phyloP scores from a whole-genome alignment of 1,140 invertebrate species.

The Cydia pomonella region DNA sequence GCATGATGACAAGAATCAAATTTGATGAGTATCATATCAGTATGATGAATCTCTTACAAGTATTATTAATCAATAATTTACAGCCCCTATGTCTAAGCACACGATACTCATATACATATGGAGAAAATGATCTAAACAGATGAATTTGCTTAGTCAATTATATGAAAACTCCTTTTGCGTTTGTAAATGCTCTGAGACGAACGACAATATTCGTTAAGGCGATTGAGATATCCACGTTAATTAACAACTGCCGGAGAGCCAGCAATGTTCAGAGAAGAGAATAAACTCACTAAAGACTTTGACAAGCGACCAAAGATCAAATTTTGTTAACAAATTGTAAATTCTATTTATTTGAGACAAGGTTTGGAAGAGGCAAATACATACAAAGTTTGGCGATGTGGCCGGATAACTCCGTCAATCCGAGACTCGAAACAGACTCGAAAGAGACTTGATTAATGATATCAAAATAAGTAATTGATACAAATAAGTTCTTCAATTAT shows the following conservation, averaged over 20 bases:
- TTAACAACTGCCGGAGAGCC: neutral
- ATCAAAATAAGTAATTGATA: constrained; percentile 59
- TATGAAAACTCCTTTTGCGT: neutral
- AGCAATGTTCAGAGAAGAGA: constrained; percentile 1
- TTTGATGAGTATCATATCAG: no score
- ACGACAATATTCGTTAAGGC: constrained; percentile 1
- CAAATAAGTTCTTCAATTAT: no score
- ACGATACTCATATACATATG: no score
- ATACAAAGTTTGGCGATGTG: neutral
- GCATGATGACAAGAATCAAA: no score
- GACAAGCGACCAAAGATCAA: constrained; percentile 7
- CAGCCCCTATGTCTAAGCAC: no score
- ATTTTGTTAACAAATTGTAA: constrained; percentile 23
- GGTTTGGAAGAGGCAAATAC: neutral
- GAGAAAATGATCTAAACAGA: no score
- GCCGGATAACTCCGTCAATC: no score
- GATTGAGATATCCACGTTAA: neutral
- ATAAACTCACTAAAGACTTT: constrained; percentile 13
- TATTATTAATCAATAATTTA: no score
- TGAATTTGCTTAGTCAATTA: constrained; percentile 14
- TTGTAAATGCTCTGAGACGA: constrained; percentile 12
- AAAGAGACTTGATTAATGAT: neutral
- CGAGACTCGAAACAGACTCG: no score
- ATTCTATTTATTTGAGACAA: constrained; percentile 1
- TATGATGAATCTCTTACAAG: no score